Base-by-base conservation (phyloP, 2,113 vertebrate genomes). In the Oncorhynchus gorbuscha region DNA sequence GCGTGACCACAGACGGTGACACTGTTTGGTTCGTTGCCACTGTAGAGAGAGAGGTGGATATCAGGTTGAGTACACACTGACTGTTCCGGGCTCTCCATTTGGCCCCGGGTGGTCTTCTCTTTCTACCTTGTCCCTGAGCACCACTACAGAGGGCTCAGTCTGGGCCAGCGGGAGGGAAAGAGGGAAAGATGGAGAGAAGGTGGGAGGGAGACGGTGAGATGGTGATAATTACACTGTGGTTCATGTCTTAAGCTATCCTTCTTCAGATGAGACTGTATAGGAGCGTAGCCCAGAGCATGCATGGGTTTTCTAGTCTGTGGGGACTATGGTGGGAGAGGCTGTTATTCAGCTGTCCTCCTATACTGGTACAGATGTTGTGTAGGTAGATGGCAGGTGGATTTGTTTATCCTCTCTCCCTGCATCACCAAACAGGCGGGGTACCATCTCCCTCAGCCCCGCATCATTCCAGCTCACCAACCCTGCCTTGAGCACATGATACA, bases 211-310 rank as follows among this genome's bases (percentile, higher is more conserved):
- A 71, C 35, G 67, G 74, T 66, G 75, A 79, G 76, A 75, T 18
- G 81, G 73, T 84, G 82, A 83, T 89, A 88, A 88, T 90, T 88
- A 87, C 75, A 86, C 84, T 22, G 45, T 86, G 79, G 77, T 81
- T 87, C 84, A 86, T 82, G 83, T 88, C 85, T 89, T 88, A 89
- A 91, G 84, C 81, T 83, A 75, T 84, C 80, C 85, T 86, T 69
- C 79, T 86, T 83, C 71, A 87, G 90, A 89, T 91, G 88, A 90
- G 83, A 85, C 78, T 77, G 82, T 85, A 79, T 71, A 76, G 83
- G 83, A 78, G 69, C 0, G 5, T 45, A 45, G 39, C 16, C 7
- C 28, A 30, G 39, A 45, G 39, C 39, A 45, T 45, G 39, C 39
- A 45, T 67, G 65, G 77, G 83, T 80, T 84, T 83, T 65, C 48